Conservation (phyloP, 2,113 vertebrate genomes). For the Chloropsis cyanopogon region DNA sequence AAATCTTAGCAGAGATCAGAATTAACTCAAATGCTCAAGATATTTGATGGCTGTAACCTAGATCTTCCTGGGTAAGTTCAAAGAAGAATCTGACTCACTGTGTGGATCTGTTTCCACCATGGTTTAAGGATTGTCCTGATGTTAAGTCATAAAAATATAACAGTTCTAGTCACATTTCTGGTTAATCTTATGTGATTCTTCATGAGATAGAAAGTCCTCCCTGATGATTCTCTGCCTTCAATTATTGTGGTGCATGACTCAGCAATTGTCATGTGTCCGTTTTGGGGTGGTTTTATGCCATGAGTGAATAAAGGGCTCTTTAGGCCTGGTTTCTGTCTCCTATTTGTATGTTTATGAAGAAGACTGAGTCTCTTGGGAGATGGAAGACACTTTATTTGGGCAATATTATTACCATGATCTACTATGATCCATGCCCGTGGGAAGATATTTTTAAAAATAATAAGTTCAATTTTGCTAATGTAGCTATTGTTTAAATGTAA, state of each 20-base stretch:
- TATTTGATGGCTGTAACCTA: background rate
- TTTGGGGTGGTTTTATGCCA: background rate
- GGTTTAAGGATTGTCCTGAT: background rate
- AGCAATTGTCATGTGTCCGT: background rate
- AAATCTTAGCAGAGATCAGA: background rate
- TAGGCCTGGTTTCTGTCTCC: background rate
- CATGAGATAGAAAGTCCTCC: background rate
- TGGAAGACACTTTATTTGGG: background rate
- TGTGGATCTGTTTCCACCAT: background rate
- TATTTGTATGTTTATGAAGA: background rate
- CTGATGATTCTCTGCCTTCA: background rate
- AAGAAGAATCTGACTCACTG: background rate
- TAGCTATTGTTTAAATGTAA: slow-evolving; percentile 55
- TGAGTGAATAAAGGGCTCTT: background rate
- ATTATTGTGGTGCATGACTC: background rate
- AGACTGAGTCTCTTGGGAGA: background rate
- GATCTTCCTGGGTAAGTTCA: background rate
- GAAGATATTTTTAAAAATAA: slow-evolving; percentile 12
- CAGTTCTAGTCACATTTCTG: background rate
- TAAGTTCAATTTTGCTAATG: slow-evolving; percentile 58
- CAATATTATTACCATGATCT: background rate
- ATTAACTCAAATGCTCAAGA: background rate
- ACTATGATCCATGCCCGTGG: background rate
- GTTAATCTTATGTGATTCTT: background rate
- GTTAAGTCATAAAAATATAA: background rate